Percentiles rank a stretch among this genome's conserved stretches.
Evolutionary conservation across 2,797 vertebrate species (phyloP).

Genomic region (Schizopygopsis malacanthus): DNA sequence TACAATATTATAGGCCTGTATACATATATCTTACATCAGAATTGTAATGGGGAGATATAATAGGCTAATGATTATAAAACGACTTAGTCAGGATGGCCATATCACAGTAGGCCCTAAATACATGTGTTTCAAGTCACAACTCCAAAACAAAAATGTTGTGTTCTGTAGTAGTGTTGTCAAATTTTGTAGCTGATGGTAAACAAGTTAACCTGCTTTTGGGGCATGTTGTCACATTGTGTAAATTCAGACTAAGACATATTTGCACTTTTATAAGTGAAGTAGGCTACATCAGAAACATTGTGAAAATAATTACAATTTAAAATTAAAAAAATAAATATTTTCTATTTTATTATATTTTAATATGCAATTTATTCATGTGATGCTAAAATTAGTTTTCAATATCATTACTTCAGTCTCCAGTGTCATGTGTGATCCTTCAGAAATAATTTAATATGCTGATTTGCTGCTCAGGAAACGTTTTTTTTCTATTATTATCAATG

Average conservation of each 20-base stretch:
- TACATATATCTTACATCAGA: not conserved
- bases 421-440: too few relatives aligned
- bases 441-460: not conserved
- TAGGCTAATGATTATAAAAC: not conserved
- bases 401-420: too few relatives aligned
- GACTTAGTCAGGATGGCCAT: not conserved
- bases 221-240: not conserved
- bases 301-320: not conserved
- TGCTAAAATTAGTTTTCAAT: not conserved
- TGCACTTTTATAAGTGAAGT: not conserved
- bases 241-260: not conserved
- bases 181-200: not conserved
- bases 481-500: not conserved
- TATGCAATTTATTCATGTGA: not conserved
- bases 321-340: not conserved
- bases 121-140: not conserved
- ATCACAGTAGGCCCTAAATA: not conserved
- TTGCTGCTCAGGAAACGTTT: not conserved
- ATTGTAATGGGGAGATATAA: not conserved
- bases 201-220: not conserved
- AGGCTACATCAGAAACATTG: not conserved
- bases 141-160: not conserved
- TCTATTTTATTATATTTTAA: not conserved
- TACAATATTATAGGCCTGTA: not conserved
- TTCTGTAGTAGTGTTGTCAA: not conserved